Base-by-base conservation (phyloP, 1,140 invertebrate genomes). In the Panagrolaimus sp. region DNA sequence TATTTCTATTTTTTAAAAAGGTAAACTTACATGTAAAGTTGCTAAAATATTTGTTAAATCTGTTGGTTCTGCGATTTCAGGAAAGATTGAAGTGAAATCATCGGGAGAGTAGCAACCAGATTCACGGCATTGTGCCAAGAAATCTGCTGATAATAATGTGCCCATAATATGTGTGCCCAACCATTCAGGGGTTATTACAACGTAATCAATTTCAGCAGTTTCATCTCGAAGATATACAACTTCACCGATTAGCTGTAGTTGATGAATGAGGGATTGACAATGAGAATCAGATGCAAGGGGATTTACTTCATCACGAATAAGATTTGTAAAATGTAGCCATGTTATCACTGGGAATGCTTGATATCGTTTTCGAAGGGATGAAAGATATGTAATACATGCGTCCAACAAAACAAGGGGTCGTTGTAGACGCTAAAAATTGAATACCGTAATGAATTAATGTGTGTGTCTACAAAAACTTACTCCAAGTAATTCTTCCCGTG, bases 71-170 rank as follows among this genome's bases (percentile, higher is more conserved):
- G 88, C 88, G 46, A 82, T 76, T 71, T 90, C 88, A 64, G 89
- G 89, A 79, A 87, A 89, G 72, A 89, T 86, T 13, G 89, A 85
- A 83, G 90, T 90, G 80, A 92, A 90, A 80, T 92, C 90, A 76
- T 91, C 89, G 1, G 88, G 83, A 4, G 89, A 88, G 79, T 90
- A 91, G 74, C 89, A 89, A 5, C 91, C 91, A 25, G 89, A 90
- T 9, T 88, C 87, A 25, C 89, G 86, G 51, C 88, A 87, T 70
- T 88, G 86, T 61, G 86, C 85, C 69, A 88, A 86, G 74, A 88
- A 88, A 65, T 89, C 88, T 45, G 88, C 86, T 48, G 87, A 89
- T 46, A 91, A 84, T 48, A 91, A 84, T 83, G 89, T 87, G 46
- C 90, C 90, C 25, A 91, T 84, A 9, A 92, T 86, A 68, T 89